Evolutionary conservation across 1,140 invertebrate species (phyloP), one percentile per base, ranked within the genome.

Genomic region (Theocolax elegans): DNA sequence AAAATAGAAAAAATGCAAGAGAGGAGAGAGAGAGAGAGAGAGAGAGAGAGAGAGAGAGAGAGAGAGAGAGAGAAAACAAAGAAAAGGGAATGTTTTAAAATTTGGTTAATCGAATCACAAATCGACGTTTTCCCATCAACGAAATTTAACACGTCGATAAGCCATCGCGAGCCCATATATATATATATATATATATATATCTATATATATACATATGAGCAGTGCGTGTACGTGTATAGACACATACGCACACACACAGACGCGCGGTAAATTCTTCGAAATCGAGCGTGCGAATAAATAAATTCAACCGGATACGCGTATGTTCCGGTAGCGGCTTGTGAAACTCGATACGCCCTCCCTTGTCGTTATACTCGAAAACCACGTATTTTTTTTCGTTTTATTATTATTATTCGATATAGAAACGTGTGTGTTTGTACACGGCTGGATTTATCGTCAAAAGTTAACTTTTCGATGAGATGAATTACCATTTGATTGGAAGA

Each of bases 181-280:
- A n/a, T 42, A 54, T 54, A 54, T 66, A 64, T 29, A n/a, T n/a
- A n/a, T n/a, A n/a, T 31, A 53, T 21, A 53, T 56, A 56, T n/a
- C 62, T 42, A n/a, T n/a, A n/a, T n/a, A n/a, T n/a, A n/a, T n/a
- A n/a, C n/a, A n/a, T n/a, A n/a, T n/a, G 48, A 67, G 29, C 13
- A 21, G 63, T 38, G n/a, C 49, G 49, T 44, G 38, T 44, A 44
- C n/a, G 63, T 38, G 19, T 19, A 2, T n/a, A n/a, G n/a, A n/a
- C n/a, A n/a, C n/a, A n/a, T n/a, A n/a, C n/a, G n/a, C n/a, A n/a
- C n/a, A n/a, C n/a, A n/a, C n/a, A n/a, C n/a, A n/a, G n/a, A n/a
- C n/a, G n/a, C n/a, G n/a, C n/a, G n/a, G n/a, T n/a, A n/a, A n/a
- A n/a, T n/a, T n/a, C n/a, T n/a, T n/a, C n/a, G n/a, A n/a, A n/a